Evolutionary conservation across 1,140 invertebrate species (phyloP).

Genomic region (Scaptodrosophila lebanonensis): DNA sequence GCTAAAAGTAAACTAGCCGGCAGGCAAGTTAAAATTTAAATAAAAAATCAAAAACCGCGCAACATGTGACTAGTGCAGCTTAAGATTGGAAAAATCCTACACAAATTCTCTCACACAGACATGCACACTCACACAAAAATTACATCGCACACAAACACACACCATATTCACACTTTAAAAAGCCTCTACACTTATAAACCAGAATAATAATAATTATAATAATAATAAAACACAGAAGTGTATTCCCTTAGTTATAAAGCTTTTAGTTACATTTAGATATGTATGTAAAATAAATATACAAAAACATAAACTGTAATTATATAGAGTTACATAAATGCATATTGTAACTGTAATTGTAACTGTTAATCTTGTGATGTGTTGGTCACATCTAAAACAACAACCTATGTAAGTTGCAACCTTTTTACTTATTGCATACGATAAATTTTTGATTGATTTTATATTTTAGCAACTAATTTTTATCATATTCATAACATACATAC

Average conservation of each 20-base stretch:
- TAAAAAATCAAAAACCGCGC: too few species aligned
- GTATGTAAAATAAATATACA: constrained; percentile 33
- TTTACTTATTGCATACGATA: constrained; percentile 32
- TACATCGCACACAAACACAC: too few species aligned
- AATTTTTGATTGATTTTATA: constrained; percentile 45
- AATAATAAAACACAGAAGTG: too few species aligned
- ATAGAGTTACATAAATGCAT: constrained; percentile 44
- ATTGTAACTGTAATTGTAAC: constrained; percentile 31
- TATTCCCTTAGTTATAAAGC: constrained; percentile 60
- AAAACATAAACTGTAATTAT: constrained; percentile 53
- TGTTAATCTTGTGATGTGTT: constrained; percentile 70
- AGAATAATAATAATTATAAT: too few species aligned
- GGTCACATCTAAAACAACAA: constrained; percentile 76
- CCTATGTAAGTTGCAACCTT: constrained; percentile 64
- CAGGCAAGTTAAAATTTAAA: too few species aligned
- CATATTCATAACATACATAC: constrained; percentile 12
- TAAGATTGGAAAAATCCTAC: too few species aligned
- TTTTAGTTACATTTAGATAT: constrained; percentile 62
- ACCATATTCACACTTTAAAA: too few species aligned
- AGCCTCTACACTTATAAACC: too few species aligned
- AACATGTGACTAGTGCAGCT: too few species aligned
- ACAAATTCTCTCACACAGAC: too few species aligned
- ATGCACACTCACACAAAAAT: too few species aligned
- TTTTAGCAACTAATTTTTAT: constrained; percentile 38
- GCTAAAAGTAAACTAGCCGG: too few species aligned